These are phyloP conservation scores for Anabas testudineus DNA, from an alignment of 2,797 vertebrate species.

Conservation along the genomic window DNA sequence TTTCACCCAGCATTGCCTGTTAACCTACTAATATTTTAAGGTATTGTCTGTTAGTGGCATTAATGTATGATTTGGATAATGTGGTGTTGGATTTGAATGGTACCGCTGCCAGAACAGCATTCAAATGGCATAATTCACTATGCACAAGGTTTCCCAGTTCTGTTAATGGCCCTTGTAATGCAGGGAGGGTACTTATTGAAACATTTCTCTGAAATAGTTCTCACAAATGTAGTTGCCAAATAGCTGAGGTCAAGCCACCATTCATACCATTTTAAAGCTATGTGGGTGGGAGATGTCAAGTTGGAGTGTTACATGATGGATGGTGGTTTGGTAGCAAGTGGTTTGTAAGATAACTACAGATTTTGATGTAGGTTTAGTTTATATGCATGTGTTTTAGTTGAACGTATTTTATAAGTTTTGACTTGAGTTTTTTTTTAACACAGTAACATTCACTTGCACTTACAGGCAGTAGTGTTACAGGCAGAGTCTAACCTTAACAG, in stretches of 20 bases:
- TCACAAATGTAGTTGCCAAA: slow-evolving; percentile 26
- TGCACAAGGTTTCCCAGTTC: not conserved
- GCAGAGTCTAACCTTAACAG: not conserved
- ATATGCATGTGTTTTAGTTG: not conserved
- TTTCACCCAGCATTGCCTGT: not conserved
- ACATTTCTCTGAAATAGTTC: slow-evolving; percentile 8
- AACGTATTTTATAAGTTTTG: not conserved
- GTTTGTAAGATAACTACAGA: slow-evolving; percentile 4
- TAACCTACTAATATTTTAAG: not conserved
- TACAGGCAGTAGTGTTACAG: too few species aligned
- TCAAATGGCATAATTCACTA: not conserved
- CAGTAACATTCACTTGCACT: too few species aligned
- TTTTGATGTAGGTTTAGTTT: not conserved
- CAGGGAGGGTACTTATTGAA: not conserved
- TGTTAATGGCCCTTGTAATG: slow-evolving; percentile 1
- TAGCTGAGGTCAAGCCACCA: slow-evolving; percentile 27
- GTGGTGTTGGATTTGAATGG: not conserved
- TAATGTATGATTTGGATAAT: not conserved
- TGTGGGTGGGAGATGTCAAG: slow-evolving; percentile 11
- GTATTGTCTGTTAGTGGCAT: not conserved
- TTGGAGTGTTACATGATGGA: slow-evolving; percentile 18
- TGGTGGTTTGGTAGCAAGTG: slow-evolving; percentile 7
- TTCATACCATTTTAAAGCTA: slow-evolving; percentile 33
- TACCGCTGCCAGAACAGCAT: not conserved
- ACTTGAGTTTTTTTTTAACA: not conserved